Evolutionary conservation across 2,797 vertebrate species (phyloP).

Genomic region (Neosilurus mollespiculum): DNA sequence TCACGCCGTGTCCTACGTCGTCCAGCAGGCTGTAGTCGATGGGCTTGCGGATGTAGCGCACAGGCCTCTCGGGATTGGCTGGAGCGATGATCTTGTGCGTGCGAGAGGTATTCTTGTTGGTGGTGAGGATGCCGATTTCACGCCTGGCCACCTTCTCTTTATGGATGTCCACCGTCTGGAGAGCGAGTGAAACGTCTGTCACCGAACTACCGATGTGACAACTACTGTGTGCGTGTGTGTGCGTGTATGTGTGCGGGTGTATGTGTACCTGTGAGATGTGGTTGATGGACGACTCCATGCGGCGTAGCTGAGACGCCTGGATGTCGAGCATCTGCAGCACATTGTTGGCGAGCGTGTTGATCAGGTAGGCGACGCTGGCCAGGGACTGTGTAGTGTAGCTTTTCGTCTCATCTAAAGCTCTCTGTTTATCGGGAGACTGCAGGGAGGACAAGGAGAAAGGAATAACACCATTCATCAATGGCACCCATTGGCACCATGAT

Average conservation of each 20-base stretch:
- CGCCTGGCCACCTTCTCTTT: constrained; percentile 98
- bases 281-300: constrained; percentile 99
- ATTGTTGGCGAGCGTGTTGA: constrained; percentile 98
- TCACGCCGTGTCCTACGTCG: constrained; percentile 98
- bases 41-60: constrained; percentile 98
- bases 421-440: constrained; percentile 93
- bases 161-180: constrained; percentile 99
- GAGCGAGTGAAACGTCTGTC: neutral
- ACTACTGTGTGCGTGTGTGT: neutral
- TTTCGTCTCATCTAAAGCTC: constrained; percentile 97
- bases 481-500: neutral
- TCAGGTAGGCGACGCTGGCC: constrained; percentile 97
- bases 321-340: constrained; percentile 98
- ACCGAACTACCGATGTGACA: no score
- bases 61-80: constrained; percentile 95
- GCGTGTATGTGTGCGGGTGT: neutral
- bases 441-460: neutral
- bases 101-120: constrained; percentile 98
- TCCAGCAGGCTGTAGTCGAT: constrained; percentile 97
- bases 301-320: constrained; percentile 93
- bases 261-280: constrained; percentile 91
- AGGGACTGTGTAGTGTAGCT: constrained; percentile 97
- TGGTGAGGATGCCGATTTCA: constrained; percentile 99
- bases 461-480: neutral
- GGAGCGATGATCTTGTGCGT: constrained; percentile 99